These are phyloP conservation scores for Drosophila obscura DNA, from an alignment of 1,140 invertebrate genomes.

Conservation along the genomic window DNA sequence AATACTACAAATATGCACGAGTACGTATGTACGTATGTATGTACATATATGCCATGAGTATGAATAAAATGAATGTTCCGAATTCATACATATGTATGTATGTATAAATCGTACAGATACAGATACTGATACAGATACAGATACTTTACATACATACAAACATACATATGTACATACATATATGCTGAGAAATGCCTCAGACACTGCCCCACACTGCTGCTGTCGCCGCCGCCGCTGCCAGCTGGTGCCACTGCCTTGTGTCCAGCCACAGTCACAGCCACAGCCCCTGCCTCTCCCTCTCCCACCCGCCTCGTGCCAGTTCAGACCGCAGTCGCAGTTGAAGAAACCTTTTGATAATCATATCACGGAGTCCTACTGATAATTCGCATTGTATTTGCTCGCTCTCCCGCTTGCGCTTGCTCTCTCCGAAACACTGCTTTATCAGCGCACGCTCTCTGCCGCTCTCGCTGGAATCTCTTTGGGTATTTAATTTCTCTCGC, in stretches of 20 bases:
- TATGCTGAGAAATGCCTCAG: conserved; percentile 54
- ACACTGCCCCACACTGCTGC: conserved; percentile 20
- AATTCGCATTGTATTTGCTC: conserved; percentile 78
- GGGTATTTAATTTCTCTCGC: conserved; percentile 9
- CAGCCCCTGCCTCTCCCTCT: background rate
- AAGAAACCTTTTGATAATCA: conserved; percentile 76
- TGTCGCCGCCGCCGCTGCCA: conserved; percentile 46
- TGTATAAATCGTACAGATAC: conserved; percentile 31
- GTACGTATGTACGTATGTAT: too few relatives aligned
- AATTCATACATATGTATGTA: too few relatives aligned
- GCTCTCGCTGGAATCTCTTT: conserved; percentile 16
- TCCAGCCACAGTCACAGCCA: background rate
- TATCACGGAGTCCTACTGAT: conserved; percentile 78
- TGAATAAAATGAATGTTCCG: conserved; percentile 45
- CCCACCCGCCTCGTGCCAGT: background rate
- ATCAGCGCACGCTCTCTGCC: conserved; percentile 45
- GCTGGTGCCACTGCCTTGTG: conserved; percentile 10
- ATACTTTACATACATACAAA: background rate
- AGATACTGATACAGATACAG: conserved; percentile 5
- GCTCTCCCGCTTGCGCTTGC: conserved; percentile 11
- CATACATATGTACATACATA: background rate
- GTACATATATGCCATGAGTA: conserved; percentile 10
- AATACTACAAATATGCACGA: conserved; percentile 11
- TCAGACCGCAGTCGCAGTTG: too few relatives aligned
- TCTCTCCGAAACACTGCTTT: conserved; percentile 45